phyloP scores from a whole-genome alignment of 2,113 vertebrate species.

The Peucedramus taeniatus region DNA sequence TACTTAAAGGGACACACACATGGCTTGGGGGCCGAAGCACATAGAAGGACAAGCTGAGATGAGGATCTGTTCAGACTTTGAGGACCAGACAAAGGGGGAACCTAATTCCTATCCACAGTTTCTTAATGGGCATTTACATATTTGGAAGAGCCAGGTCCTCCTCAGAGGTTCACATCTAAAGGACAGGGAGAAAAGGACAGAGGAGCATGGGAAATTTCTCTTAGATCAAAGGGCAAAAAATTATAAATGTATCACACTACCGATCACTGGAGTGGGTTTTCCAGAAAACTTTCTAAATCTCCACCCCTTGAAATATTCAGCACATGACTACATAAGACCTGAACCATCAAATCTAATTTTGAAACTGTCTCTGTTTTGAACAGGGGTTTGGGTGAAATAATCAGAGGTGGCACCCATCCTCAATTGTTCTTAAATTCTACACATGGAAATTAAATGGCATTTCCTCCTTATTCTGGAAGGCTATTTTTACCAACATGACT shows the following conservation, averaged over 20 bases:
- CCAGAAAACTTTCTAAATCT: not conserved
- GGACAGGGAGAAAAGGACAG: not conserved
- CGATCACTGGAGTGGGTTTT: not conserved
- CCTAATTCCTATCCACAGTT: not conserved
- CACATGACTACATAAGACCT: not conserved
- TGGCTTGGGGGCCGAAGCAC: not conserved
- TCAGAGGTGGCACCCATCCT: not conserved
- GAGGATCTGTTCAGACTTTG: not conserved
- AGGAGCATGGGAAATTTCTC: not conserved
- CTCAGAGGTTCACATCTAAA: not conserved
- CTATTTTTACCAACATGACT: not conserved
- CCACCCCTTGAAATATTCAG: not conserved
- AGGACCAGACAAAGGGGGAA: not conserved
- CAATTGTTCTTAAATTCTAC: not conserved
- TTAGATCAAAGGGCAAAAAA: not conserved
- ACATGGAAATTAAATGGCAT: not conserved
- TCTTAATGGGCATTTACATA: not conserved
- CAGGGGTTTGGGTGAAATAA: not conserved
- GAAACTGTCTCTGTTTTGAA: not conserved
- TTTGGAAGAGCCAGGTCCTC: not conserved
- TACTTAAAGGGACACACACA: not conserved
- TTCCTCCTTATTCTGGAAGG: not conserved
- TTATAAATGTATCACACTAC: not conserved
- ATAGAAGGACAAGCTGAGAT: not conserved
- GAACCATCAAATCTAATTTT: not conserved